Evolutionary conservation across 1,140 invertebrate genomes (phyloP).

Genomic region (Orussus abietinus): DNA sequence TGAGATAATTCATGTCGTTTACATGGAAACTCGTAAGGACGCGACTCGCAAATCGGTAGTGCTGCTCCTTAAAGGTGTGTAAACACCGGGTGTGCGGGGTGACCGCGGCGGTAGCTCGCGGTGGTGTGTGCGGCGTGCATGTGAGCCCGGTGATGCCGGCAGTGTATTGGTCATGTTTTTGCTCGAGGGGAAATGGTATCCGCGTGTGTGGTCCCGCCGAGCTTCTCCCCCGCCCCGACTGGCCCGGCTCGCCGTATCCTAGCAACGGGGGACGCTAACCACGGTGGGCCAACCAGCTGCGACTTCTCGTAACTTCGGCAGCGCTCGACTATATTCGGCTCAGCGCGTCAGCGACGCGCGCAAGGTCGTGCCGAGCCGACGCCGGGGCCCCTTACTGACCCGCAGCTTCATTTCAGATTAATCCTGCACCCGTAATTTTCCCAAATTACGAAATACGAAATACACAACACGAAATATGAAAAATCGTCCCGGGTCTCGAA

Average conservation of each 20-base stretch:
- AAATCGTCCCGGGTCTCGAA: too few relatives aligned
- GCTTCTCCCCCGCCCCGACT: conserved; percentile 26
- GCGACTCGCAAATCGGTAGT: too few relatives aligned
- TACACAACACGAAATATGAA: too few relatives aligned
- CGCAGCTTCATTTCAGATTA: too few relatives aligned
- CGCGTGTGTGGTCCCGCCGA: conserved; percentile 49
- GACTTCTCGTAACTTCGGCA: conserved; percentile 27
- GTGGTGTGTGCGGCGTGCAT: conserved; percentile 16
- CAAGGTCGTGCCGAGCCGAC: conserved; percentile 36
- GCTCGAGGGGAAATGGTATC: conserved; percentile 51
- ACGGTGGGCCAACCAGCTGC: conserved; percentile 34
- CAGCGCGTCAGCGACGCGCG: conserved; percentile 35
- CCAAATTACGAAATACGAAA: too few relatives aligned
- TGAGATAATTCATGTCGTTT: too few relatives aligned
- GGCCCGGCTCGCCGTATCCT: conserved; percentile 34
- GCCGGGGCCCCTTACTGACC: too few relatives aligned
- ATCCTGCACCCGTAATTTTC: too few relatives aligned
- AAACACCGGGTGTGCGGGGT: too few relatives aligned
- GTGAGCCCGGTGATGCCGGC: conserved; percentile 11
- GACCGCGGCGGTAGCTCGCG: conserved; percentile 6
- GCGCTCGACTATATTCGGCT: conserved; percentile 36
- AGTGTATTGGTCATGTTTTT: conserved; percentile 48
- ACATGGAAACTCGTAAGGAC: too few relatives aligned
- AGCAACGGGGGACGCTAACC: conserved; percentile 46
- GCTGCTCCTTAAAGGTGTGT: too few relatives aligned